Evolutionary conservation across 2,888 invertebrate genomes (phyloP).

Genomic region (Lamellibrachia columna): DNA sequence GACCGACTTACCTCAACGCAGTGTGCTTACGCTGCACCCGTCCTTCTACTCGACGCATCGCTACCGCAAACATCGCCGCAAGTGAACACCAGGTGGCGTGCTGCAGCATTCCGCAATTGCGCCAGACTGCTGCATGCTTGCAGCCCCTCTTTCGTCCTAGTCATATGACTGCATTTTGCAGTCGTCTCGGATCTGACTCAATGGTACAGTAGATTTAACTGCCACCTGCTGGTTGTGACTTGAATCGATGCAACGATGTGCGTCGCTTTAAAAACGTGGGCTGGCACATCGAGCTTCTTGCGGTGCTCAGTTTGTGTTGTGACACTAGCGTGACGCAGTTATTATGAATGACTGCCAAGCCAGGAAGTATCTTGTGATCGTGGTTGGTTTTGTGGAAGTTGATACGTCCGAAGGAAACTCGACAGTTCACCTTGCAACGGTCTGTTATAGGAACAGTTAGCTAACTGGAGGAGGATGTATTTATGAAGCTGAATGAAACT

Average conservation of each 20-base stretch:
- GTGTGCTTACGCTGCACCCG: neutral
- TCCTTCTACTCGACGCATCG: neutral
- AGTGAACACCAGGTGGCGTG: neutral
- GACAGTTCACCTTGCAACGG: neutral
- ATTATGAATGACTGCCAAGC: neutral
- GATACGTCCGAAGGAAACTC: neutral
- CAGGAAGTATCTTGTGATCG: neutral
- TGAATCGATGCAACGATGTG: neutral
- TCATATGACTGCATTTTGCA: neutral
- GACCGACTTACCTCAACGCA: constrained; percentile 1
- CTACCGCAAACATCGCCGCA: neutral
- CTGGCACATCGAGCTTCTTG: neutral
- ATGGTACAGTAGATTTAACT: neutral
- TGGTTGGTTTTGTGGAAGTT: neutral
- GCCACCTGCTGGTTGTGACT: neutral
- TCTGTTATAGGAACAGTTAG: neutral
- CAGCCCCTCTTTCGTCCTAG: neutral
- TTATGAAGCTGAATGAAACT: neutral
- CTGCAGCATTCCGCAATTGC: neutral
- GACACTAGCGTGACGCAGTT: neutral
- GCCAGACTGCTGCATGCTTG: neutral
- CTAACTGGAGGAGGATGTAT: neutral
- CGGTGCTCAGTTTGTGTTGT: neutral
- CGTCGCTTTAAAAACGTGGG: neutral
- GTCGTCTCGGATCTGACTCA: neutral